Evolutionary conservation across 1,140 invertebrate genomes (phyloP), one percentile per base, ranked within the genome.

Genomic region (Formica exsecta): DNA sequence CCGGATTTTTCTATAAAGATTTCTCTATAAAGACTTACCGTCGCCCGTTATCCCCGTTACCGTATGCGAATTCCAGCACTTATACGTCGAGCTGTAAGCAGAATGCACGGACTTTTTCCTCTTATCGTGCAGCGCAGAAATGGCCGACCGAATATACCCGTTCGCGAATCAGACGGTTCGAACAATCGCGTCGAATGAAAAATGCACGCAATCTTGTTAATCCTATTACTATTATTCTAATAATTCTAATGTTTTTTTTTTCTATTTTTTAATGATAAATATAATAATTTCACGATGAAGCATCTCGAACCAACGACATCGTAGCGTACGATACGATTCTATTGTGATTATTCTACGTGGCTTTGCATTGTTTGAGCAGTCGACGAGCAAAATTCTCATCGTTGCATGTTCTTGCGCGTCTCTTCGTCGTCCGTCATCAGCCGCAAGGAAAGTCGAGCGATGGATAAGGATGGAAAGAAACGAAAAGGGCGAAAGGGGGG

Each of bases 391-490:
- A 73, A 81, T 44, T 59, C 59, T 11, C 66, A 44, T 81, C 66
- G 25, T 41, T 41, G 76, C 76, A 25, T 3, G 16, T 51, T 51
- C 59, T 44, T 61, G 51, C 54, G 51, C 54, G 6, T 71, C 64
- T 16, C 51, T 32, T 71, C 66, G 51, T 61, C 68, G 32, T 81
- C 54, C 51, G 68, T 81, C 66, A 61, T 51, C 54, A 44, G 19
- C 13, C 57, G 74, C 8, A 44, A 88, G 74, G 81, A 91, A 88
- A 70, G 80, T 83, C 68, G 54, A 86, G 41, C 59, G 68, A 32
- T 29, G 64, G n/a, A 62, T 79, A 91, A 77, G 81, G 87, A 62
- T 57, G 84, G 65, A 86, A 88, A 90, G 76, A 89, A 90, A 83
- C 70, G 85, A 65, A 51, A 51, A 51, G 38, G 6, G 16, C 41